Evolutionary conservation across 2,888 invertebrate genomes (phyloP), one percentile per base, ranked within the genome.

Genomic region (Xylota segnis): DNA sequence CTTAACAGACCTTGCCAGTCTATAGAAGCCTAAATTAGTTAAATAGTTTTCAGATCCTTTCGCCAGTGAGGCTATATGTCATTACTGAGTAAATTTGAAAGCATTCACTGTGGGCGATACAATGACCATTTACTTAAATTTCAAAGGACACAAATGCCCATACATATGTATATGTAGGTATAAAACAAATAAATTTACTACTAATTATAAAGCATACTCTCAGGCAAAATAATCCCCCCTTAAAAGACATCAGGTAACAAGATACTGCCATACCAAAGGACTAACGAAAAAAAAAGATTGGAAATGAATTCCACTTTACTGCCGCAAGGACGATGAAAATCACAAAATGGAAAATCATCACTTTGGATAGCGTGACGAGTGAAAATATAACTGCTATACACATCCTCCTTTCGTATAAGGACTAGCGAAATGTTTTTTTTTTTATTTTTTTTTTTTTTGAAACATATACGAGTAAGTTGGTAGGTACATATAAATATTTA

Each of bases 321-420:
- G 52, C 47, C 75, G 47, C 32, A 27, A 59, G 54, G 45, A 16
- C 56, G 71, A 66, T 71, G 70, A 68, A 81, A 70, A 59, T 76
- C 71, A 86, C 59, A 81, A 81, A 81, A 76, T 81, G 75, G 65
- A 86, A 86, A 81, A 71, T 81, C 76, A 71, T 86, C 84, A 81
- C 81, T 71, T 76, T 56, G n/a, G 32, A 66, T 71, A 45, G 58
- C 50, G 81, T 84, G 70, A 79, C 68, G 59, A 78, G 78, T 82
- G 37, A 70, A 63, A 37, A 75, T 50, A 77, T 50, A 66, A 72
- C 54, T 56, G 47, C 32, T 54, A 54, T 61, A 47, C 37, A 78
- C 40, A 29, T 50, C 14, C 45, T 45, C n/a, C 43, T 14, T 14
- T 43, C 29, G 23, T 23, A 27, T 34, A 75, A 58, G 45, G 76